Percentiles rank a stretch among this genome's conserved stretches.
Conservation (phyloP, 2,888 invertebrate species). For the Papilio gigon region DNA sequence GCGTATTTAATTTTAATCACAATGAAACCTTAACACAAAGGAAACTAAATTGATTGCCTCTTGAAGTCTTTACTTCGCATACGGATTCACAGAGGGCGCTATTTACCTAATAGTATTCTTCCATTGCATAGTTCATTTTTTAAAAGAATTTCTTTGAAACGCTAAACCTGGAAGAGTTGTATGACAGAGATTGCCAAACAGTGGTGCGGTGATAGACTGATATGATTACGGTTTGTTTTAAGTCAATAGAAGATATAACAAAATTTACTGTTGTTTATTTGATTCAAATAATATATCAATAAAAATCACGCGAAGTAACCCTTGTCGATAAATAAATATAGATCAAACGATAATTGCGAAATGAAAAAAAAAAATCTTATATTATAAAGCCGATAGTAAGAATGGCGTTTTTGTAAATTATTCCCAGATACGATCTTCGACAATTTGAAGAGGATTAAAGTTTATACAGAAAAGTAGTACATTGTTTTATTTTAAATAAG, state of each 20-base stretch:
- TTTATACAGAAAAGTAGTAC: background rate
- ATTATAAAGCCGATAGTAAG: background rate
- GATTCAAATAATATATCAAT: no score
- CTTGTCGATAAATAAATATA: no score
- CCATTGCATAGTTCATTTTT: background rate
- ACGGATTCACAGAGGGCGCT: background rate
- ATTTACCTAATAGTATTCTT: background rate
- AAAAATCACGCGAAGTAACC: no score
- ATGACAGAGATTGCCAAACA: background rate
- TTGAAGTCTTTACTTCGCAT: background rate
- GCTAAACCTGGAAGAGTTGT: background rate
- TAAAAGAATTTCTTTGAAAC: background rate
- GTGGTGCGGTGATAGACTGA: background rate
- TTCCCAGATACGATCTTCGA: background rate
- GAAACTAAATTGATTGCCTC: slow-evolving; percentile 7
- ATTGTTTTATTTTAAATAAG: background rate
- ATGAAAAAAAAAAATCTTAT: no score
- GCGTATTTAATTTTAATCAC: background rate
- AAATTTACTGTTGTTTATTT: no score
- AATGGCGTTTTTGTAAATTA: background rate
- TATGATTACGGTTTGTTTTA: background rate
- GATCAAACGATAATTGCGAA: no score
- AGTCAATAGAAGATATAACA: background rate
- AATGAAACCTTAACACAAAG: slow-evolving; percentile 16
- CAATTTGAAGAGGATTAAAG: slow-evolving; percentile 5